Conservation (phyloP, 2,888 invertebrate species). For the Drosophila picticornis region DNA sequence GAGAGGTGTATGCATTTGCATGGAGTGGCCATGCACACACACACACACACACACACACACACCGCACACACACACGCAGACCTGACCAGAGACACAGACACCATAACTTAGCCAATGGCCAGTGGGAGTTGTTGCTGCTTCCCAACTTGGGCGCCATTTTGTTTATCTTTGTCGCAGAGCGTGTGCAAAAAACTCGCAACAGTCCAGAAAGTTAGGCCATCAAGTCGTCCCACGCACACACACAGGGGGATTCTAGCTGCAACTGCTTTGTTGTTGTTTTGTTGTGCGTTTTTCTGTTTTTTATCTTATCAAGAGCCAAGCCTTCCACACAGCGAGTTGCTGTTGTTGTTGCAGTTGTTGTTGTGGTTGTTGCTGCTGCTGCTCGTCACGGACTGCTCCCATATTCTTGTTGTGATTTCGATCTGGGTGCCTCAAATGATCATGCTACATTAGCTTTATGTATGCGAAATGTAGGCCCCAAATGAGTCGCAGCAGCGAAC, state of each 20-base stretch:
- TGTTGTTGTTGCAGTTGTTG: neutral
- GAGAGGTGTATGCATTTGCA: constrained; percentile 41
- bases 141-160: constrained; percentile 66
- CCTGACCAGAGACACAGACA: constrained; percentile 12
- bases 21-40: constrained; percentile 21
- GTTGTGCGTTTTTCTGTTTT: neutral
- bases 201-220: constrained; percentile 57
- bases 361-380: neutral
- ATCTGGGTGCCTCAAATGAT: constrained; percentile 56
- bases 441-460: constrained; percentile 62
- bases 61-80: neutral
- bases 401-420: constrained; percentile 58
- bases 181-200: constrained; percentile 54
- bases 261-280: neutral
- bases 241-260: neutral
- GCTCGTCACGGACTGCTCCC: constrained; percentile 60
- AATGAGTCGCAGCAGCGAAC: constrained; percentile 40
- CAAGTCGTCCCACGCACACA: neutral
- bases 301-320: constrained; percentile 45
- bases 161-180: constrained; percentile 77
- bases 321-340: constrained; percentile 9
- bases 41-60: neutral
- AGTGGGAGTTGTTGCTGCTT: constrained; percentile 29
- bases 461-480: constrained; percentile 22
- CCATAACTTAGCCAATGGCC: constrained; percentile 75